These are phyloP conservation scores for Actinemys pallida DNA, from an alignment of 2,113 vertebrate genomes.

Conservation along the genomic window DNA sequence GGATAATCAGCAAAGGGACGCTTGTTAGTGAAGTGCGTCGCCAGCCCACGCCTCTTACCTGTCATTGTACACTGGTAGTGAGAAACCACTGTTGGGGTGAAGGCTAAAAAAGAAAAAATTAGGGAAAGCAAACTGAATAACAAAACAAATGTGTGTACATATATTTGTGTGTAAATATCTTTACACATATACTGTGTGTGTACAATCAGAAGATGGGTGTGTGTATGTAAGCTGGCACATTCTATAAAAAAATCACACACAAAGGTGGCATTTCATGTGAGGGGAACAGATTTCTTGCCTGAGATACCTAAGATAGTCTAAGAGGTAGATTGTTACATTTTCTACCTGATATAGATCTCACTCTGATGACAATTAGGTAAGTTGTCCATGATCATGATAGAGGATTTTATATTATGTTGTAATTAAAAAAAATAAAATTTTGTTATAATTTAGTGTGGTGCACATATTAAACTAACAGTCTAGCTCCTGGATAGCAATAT, in stretches of 20 bases:
- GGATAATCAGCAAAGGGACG: conserved; percentile 76
- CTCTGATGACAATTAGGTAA: not conserved
- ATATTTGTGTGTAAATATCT: conserved; percentile 69
- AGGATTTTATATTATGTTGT: not conserved
- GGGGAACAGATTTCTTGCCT: conserved; percentile 53
- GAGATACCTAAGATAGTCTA: not conserved
- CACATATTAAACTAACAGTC: conserved; percentile 39
- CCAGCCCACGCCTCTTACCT: conserved; percentile 70
- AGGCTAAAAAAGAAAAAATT: conserved; percentile 78
- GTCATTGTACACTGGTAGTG: conserved; percentile 79
- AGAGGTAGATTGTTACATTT: conserved; percentile 1
- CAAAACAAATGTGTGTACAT: conserved; percentile 72
- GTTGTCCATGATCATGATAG: conserved; percentile 7
- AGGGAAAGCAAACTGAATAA: conserved; percentile 74
- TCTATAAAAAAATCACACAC: conserved; percentile 58
- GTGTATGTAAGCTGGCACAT: conserved; percentile 51
- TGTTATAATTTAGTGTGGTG: conserved; percentile 4
- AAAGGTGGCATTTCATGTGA: conserved; percentile 48
- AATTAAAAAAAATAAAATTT: conserved; percentile 29
- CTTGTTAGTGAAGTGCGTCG: conserved; percentile 68
- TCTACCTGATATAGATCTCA: conserved; percentile 30
- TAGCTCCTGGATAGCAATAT: conserved; percentile 24
- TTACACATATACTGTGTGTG: conserved; percentile 64
- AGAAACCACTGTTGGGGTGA: conserved; percentile 78
- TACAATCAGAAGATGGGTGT: conserved; percentile 60